Conservation (phyloP, 53 echinoderm and acorn worm species). For the Paracentrotus lividus region DNA sequence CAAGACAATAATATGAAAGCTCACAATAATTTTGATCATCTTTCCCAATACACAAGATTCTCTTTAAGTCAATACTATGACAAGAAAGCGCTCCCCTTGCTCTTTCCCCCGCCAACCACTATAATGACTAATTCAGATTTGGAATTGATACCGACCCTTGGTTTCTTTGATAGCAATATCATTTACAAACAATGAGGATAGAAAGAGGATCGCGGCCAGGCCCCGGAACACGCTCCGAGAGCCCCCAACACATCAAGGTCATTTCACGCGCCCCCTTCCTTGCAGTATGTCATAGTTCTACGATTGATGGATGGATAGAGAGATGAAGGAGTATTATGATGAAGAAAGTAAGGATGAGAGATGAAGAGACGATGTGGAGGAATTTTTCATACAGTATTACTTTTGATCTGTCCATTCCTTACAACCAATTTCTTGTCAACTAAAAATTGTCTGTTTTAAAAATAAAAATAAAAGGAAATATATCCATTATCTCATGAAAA, state of each 20-base stretch:
- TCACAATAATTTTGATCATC: too few relatives aligned
- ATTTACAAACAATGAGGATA: conserved; percentile 41
- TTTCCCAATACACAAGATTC: too few relatives aligned
- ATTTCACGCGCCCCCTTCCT: conserved; percentile 63
- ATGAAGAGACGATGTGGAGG: neutral
- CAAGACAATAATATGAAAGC: too few relatives aligned
- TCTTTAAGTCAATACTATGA: conserved; percentile 8
- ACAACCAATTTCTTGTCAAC: too few relatives aligned
- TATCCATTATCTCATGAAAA: too few relatives aligned
- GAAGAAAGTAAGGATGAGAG: neutral
- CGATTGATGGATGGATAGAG: conserved; percentile 44
- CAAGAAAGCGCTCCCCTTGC: neutral
- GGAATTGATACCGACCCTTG: conserved; percentile 45
- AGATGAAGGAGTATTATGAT: conserved; percentile 32
- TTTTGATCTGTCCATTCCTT: too few relatives aligned
- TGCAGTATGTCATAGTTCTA: neutral
- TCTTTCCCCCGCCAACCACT: conserved; percentile 10
- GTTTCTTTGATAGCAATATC: conserved; percentile 54
- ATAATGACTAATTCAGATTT: conserved; percentile 61
- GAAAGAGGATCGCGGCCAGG: conserved; percentile 28
- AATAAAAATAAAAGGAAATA: too few relatives aligned
- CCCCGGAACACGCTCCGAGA: conserved; percentile 51
- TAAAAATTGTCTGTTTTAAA: too few relatives aligned
- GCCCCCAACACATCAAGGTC: conserved; percentile 51
- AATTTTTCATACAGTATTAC: neutral